Evolutionary conservation across 2,888 invertebrate species (phyloP).

Genomic region (Drosophila yooni): DNA sequence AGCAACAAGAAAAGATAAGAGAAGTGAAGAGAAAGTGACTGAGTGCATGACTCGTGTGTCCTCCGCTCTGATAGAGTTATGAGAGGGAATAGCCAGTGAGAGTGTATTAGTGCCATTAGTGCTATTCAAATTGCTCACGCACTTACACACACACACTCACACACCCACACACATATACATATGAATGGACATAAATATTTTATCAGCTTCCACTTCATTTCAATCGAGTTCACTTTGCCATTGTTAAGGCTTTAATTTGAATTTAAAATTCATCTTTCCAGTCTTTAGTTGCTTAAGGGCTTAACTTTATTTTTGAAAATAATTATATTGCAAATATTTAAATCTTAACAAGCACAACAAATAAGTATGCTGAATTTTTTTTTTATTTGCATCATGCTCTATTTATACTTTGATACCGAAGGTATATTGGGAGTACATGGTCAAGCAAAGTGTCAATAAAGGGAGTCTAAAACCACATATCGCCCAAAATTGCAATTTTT

Average conservation of each 20-base stretch:
- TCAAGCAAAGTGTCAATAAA: not conserved
- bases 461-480: too few relatives aligned
- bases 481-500: too few relatives aligned
- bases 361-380: not conserved
- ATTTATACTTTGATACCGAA: not conserved
- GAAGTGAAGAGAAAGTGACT: conserved; percentile 3
- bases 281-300: not conserved
- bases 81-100: conserved; percentile 28
- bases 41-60: conserved; percentile 12
- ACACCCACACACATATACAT: not conserved
- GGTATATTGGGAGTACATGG: not conserved
- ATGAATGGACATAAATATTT: not conserved
- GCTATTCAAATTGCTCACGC: conserved; percentile 2
- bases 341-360: not conserved
- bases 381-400: not conserved
- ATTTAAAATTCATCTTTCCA: not conserved
- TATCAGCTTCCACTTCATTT: not conserved
- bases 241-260: not conserved
- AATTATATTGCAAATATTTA: not conserved
- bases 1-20: conserved; percentile 12
- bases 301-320: not conserved
- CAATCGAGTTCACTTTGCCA: not conserved
- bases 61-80: conserved; percentile 46
- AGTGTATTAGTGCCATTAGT: conserved; percentile 4
- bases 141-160: conserved; percentile 6